Base-by-base conservation (phyloP, 1,140 invertebrate species). In the Penaeus chinensis region DNA sequence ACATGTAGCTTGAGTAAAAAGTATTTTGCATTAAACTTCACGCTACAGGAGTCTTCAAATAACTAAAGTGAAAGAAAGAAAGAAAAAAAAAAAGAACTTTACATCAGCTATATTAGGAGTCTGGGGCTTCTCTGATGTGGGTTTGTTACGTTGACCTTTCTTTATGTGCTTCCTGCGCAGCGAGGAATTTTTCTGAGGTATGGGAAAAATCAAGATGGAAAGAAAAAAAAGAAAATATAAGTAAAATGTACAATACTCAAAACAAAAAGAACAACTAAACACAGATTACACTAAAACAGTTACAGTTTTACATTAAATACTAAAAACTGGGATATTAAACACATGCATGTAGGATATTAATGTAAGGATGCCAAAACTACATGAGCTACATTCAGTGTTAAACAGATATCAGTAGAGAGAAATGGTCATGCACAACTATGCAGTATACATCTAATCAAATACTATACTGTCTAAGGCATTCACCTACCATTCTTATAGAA, bases 91-190 rank as follows among this genome's bases (percentile, higher is more conserved):
- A 18, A 20, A 22, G 42, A 27, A 63, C 20, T 62, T 86, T 86
- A 86, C 78, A 71, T 86, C n/a, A 32, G 77, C 27, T 22, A 37
- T 32, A 47, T 78, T 80, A 37, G 84, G 74, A 81, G 77, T 54
- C 7, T 80, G 62, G 47, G 62, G 27, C 78, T 61, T 80, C 42
- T 22, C 71, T 16, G 77, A 10, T 13, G 37, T 27, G 62, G 63
- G 42, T 54, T 71, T 83, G 42, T 42, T 71, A 11, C 32, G 81
- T 78, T 69, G 77, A 69, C 42, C 61, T 47, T 54, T 81, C 47
- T 81, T 63, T 24, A 42, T 54, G 65, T 80, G 32, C n/a, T 27
- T 81, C 84, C 71, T 71, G 77, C 19, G 47, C 11, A 65, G 65
- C 24, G 78, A 42, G 63, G 63, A 62, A 66, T 54, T 86, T 60